A percentile compares a stretch with the other conserved stretches of the same genome.
Conservation (phyloP, 2,888 invertebrate genomes). For the Xanthorhoe designata region DNA sequence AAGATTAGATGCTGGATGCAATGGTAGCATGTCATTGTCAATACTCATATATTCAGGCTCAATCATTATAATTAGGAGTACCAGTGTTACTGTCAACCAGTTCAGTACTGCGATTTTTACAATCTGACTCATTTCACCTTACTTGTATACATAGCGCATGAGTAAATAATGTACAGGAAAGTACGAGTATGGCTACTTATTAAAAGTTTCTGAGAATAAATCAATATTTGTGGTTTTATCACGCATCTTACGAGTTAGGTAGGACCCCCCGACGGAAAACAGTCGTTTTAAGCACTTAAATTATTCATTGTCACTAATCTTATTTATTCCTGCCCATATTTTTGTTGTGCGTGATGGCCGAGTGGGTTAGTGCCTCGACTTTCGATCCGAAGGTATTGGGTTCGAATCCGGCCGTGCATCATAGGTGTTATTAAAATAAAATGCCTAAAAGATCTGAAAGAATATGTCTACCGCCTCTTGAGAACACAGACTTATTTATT, state of each 20-base stretch:
- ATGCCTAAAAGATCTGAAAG: too few species aligned
- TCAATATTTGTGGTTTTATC: background rate
- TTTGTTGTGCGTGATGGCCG: too few species aligned
- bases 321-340: too few species aligned
- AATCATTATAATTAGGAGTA: slow-evolving; percentile 61
- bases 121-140: slow-evolving; percentile 46
- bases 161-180: slow-evolving; percentile 14
- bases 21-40: slow-evolving; percentile 74
- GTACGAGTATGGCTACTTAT: background rate
- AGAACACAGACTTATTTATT: too few species aligned
- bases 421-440: too few species aligned
- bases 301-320: too few species aligned
- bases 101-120: slow-evolving; percentile 40
- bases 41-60: slow-evolving; percentile 79
- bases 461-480: too few species aligned
- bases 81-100: slow-evolving; percentile 44
- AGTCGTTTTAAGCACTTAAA: too few species aligned
- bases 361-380: too few species aligned
- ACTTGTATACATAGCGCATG: slow-evolving; percentile 58
- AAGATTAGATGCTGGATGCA: slow-evolving; percentile 74
- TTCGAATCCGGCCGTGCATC: too few species aligned
- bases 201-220: background rate
- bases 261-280: background rate
- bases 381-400: too few species aligned
- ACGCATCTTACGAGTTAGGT: background rate